A percentile compares a stretch with the other conserved stretches of the same genome.
Evolutionary conservation across 2,888 invertebrate species (phyloP).

Genomic region (Anarsia innoxiella): DNA sequence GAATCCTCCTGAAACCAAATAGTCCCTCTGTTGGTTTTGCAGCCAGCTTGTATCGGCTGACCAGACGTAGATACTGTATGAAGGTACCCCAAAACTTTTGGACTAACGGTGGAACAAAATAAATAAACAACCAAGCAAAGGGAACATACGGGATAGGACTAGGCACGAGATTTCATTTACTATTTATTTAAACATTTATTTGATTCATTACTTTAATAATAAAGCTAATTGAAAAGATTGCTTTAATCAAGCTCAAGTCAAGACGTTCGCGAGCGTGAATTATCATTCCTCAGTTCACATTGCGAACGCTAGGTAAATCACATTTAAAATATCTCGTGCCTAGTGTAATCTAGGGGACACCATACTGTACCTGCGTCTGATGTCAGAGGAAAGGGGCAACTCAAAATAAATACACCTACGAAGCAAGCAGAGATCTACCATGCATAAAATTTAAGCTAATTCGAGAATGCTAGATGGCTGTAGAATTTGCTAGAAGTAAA

Average conservation of each 20-base stretch:
- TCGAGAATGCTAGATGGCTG: conserved; percentile 56
- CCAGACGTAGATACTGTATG: conserved; percentile 56
- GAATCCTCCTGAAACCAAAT: conserved; percentile 73
- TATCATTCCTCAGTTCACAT: too few species aligned
- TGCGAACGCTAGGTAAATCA: too few species aligned
- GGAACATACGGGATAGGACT: too few species aligned
- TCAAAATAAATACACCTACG: conserved; percentile 26
- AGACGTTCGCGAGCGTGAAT: too few species aligned
- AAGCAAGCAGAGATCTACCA: conserved; percentile 53
- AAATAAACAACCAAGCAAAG: neutral
- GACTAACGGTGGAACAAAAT: neutral
- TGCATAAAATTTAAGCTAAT: conserved; percentile 32
- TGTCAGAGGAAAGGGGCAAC: conserved; percentile 26
- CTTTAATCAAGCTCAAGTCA: too few species aligned
- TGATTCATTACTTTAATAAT: too few species aligned
- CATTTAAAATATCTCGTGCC: too few species aligned
- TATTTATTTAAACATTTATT: neutral
- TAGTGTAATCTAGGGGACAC: too few species aligned
- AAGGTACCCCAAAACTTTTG: neutral
- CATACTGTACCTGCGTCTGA: conserved; percentile 57
- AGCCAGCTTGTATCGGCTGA: conserved; percentile 25
- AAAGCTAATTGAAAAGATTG: too few species aligned
- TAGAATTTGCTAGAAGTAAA: conserved; percentile 52
- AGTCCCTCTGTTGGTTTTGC: conserved; percentile 52
- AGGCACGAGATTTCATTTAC: too few species aligned